Evolutionary conservation across 2,113 vertebrate species (phyloP).

Genomic region (Gnathonemus longibarbis): DNA sequence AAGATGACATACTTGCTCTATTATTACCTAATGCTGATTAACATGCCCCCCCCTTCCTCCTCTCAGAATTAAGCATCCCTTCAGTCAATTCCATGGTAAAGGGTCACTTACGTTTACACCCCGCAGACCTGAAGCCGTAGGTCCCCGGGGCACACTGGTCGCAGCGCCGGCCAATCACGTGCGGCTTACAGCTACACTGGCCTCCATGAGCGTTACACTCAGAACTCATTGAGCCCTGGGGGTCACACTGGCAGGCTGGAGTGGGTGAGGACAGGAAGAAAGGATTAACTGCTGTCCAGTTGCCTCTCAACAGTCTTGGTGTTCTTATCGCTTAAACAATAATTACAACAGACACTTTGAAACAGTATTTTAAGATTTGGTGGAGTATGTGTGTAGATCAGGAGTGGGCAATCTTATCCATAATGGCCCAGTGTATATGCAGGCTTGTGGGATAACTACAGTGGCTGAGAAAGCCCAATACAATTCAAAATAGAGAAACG

Average conservation of each 20-base stretch:
- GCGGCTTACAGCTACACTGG: constrained; percentile 84
- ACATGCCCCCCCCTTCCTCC: neutral
- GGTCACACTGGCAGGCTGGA: constrained; percentile 82
- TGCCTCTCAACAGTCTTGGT: neutral
- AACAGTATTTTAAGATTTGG: neutral
- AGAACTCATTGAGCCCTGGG: constrained; percentile 80
- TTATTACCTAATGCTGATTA: neutral
- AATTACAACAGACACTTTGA: neutral
- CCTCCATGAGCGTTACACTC: constrained; percentile 79
- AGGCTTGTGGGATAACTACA: neutral
- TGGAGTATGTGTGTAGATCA: neutral
- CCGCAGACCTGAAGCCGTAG: constrained; percentile 78
- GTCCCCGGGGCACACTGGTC: constrained; percentile 76
- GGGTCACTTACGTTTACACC: constrained; percentile 73
- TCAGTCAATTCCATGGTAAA: neutral
- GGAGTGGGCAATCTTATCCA: neutral
- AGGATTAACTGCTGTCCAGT: neutral
- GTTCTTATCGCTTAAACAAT: neutral
- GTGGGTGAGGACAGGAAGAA: constrained; percentile 34
- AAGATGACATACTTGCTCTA: neutral
- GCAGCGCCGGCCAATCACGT: constrained; percentile 75
- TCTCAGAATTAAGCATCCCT: neutral
- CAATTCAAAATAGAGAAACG: too few species aligned
- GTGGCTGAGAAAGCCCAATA: too few species aligned
- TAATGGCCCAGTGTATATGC: neutral